Conservation (phyloP, 2,888 invertebrate genomes). For the Papilio elwesi region DNA sequence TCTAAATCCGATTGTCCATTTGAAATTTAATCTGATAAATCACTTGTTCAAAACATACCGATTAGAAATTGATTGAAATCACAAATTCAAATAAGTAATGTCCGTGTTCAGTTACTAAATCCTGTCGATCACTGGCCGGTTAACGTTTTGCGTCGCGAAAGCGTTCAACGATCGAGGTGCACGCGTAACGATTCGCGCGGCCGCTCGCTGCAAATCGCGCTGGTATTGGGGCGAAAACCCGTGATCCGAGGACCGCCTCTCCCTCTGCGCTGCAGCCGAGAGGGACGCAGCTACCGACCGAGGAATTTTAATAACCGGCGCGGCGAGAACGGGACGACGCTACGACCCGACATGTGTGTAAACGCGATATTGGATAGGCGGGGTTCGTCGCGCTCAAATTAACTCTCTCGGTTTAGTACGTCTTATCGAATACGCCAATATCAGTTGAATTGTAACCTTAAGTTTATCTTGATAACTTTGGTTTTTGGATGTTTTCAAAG, state of each 20-base stretch:
- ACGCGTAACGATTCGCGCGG: constrained; percentile 78
- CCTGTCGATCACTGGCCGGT: background rate
- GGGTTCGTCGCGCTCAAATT: constrained; percentile 83
- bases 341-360: constrained; percentile 79
- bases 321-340: constrained; percentile 77
- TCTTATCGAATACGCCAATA: constrained; percentile 62
- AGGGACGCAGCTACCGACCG: constrained; percentile 79
- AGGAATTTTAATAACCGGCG: constrained; percentile 83
- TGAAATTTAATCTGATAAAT: background rate
- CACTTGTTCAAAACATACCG: background rate
- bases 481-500: constrained; percentile 44
- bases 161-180: constrained; percentile 60
- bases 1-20: background rate
- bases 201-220: constrained; percentile 80
- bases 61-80: constrained; percentile 22
- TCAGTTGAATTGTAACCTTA: constrained; percentile 52
- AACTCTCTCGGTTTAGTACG: constrained; percentile 78
- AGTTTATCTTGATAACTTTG: constrained; percentile 44
- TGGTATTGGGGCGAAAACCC: constrained; percentile 75
- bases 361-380: constrained; percentile 81
- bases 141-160: constrained; percentile 50
- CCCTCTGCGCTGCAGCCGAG: constrained; percentile 64
- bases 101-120: constrained; percentile 39
- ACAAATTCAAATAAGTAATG: constrained; percentile 51
- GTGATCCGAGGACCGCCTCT: constrained; percentile 64